Evolutionary conservation across 2,113 vertebrate species (phyloP), one percentile per base, ranked within the genome.

Genomic region (Zosterops lateralis): DNA sequence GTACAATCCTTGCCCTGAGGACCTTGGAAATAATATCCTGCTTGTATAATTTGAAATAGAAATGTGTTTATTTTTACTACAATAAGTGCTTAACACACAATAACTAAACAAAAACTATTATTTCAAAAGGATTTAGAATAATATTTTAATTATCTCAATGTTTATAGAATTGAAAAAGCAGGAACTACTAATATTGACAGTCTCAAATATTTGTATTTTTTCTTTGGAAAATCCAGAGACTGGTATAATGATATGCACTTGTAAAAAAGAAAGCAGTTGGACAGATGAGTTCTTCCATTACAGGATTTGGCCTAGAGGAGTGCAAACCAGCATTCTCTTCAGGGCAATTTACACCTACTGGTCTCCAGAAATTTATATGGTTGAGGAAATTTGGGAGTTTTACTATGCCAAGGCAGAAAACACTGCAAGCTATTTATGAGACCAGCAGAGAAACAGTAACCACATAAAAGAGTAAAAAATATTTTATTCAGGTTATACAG

Each of bases 61-160:
- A 95, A 95, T 81, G 87, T 82, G 77, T 94, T 96, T 92, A 96
- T 94, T 94, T 94, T 92, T 91, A 87, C 84, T 92, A 54, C 38
- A 91, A 2, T 65, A 89, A 95, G 81, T 84, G 54, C 89, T 95
- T 93, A 95, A 87, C 50, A 82, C 61, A 77, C 78, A 96, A 62
- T 94, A 85, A 76, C 77, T 84, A 84, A 89, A 89, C 14, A 58
- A 79, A 95, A 95, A 89, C 54, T 84, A 94, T 87, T 96, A 79
- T 95, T 96, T 93, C 77, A 84, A 84, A 92, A 66, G 71, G 58
- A 92, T 93, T 94, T 96, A 67, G 38, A 89, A 79, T 87, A 92
- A 79, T 68, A 89, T 79, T 92, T 89, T 91, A 95, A 89, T 87
- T 89, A 92, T 89, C 25, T 14, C 50, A 79, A 28, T 91, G 71